phyloP scores from a whole-genome alignment of 2,888 invertebrate genomes.

The Plebejus anna region DNA sequence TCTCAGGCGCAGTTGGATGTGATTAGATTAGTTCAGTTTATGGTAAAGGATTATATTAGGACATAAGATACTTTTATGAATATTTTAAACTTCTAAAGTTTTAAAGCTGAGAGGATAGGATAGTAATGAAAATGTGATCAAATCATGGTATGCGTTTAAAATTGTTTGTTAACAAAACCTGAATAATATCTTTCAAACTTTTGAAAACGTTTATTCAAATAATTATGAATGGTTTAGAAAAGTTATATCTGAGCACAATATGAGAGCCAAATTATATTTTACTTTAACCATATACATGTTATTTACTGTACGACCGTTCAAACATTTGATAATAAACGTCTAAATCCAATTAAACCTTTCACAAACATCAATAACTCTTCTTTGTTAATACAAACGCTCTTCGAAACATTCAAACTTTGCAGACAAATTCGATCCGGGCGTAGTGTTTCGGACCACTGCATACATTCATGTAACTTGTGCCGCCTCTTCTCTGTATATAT shows the following conservation, averaged over 20 bases:
- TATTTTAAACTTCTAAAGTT: not conserved
- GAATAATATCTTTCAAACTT: no score
- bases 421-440: slow-evolving; percentile 74
- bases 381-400: slow-evolving; percentile 51
- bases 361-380: slow-evolving; percentile 49
- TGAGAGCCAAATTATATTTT: not conserved
- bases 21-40: not conserved
- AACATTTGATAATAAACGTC: slow-evolving; percentile 31
- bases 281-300: not conserved
- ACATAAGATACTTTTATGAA: not conserved
- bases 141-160: no score
- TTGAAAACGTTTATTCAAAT: no score
- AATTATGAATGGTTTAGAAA: no score
- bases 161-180: no score
- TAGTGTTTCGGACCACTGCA: slow-evolving; percentile 57
- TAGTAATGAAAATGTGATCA: no score
- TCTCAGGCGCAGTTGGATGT: not conserved
- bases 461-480: slow-evolving; percentile 41
- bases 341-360: slow-evolving; percentile 30
- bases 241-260: no score
- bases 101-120: no score
- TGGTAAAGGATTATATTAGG: not conserved
- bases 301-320: slow-evolving; percentile 36
- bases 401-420: slow-evolving; percentile 77
- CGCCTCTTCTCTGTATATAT: slow-evolving; percentile 23